Percentiles rank a stretch among this genome's conserved stretches.
Conservation (phyloP, 2,113 vertebrate species). For the Ciconia boyciana region DNA sequence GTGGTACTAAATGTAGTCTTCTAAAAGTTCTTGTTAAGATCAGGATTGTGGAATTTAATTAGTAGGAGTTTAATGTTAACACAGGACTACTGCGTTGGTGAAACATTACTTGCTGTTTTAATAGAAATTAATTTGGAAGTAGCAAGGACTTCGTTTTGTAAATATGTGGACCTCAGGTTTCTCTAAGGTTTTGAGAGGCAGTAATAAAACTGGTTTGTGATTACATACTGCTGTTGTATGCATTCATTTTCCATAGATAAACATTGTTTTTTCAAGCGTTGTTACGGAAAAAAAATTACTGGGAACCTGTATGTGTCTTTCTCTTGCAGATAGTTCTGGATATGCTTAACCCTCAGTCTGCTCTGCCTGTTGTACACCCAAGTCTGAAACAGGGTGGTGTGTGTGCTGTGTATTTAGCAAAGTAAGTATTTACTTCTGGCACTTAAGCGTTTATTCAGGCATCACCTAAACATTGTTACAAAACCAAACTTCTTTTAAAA, state of each 20-base stretch:
- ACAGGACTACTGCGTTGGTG: neutral
- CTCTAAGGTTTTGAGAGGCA: neutral
- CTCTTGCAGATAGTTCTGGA: slow-evolving; percentile 81
- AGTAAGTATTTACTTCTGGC: slow-evolving; percentile 76
- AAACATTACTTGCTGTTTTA: neutral
- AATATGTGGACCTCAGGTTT: neutral
- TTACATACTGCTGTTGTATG: neutral
- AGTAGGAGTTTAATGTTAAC: neutral
- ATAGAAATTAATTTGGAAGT: neutral
- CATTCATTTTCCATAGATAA: neutral
- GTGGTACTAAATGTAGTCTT: neutral
- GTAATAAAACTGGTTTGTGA: neutral
- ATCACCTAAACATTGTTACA: neutral
- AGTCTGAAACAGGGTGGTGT: slow-evolving; percentile 84
- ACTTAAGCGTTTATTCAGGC: neutral
- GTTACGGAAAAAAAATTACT: neutral
- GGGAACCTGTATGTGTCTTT: neutral
- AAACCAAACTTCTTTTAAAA: neutral
- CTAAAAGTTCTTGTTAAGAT: neutral
- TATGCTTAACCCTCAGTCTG: slow-evolving; percentile 83
- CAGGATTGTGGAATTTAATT: neutral
- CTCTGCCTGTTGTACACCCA: slow-evolving; percentile 73
- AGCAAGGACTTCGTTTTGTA: neutral
- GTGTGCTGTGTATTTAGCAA: slow-evolving; percentile 87
- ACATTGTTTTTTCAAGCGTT: neutral